Evolutionary conservation across 2,113 vertebrate species (phyloP), one percentile per base, ranked within the genome.

Genomic region (Mesitornis unicolor): DNA sequence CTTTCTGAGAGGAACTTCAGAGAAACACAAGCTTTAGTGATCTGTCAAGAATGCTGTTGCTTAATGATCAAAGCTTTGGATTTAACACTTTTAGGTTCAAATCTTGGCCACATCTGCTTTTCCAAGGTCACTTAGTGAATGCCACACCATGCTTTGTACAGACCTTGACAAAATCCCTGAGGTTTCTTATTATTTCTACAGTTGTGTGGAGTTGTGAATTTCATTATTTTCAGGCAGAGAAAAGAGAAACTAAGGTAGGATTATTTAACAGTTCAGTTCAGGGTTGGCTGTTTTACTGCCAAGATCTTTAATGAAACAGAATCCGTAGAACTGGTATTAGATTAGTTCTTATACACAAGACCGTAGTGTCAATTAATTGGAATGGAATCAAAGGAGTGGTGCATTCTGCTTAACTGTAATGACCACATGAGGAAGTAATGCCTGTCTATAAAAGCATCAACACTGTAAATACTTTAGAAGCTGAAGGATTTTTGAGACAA

Each of bases 351-450:
- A 36, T 20, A 53, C 4, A 33, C 7, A 57, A 75, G 2, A 1
- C 12, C 35, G 10, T 9, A 31, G 9, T 33, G 29, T 85, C 18
- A 64, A 45, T 51, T 91, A 79, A 36, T 50, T 59, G 67, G 26
- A 87, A 89, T 69, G 19, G 11, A 87, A 89, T 53, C n/a, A 81
- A 89, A 78, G n/a, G 42, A 69, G 11, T 60, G 31, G 73, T 31
- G 4, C 6, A 36, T 75, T 82, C 19, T 70, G 31, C 43, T 87
- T 75, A 42, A 22, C 16, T 71, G 22, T 36, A 14, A 40, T 60
- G 63, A 67, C 8, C 35, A 75, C 1, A 1, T 40, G 24, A 84
- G 19, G 51, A 75, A 68, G 16, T 22, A 59, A 47, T 0, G 0
- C 10, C 36, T 57, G 24, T 24, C 40, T 60, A 11, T 29, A 68